Conservation (phyloP, 2,113 vertebrate genomes). For the Regulus satrapa region DNA sequence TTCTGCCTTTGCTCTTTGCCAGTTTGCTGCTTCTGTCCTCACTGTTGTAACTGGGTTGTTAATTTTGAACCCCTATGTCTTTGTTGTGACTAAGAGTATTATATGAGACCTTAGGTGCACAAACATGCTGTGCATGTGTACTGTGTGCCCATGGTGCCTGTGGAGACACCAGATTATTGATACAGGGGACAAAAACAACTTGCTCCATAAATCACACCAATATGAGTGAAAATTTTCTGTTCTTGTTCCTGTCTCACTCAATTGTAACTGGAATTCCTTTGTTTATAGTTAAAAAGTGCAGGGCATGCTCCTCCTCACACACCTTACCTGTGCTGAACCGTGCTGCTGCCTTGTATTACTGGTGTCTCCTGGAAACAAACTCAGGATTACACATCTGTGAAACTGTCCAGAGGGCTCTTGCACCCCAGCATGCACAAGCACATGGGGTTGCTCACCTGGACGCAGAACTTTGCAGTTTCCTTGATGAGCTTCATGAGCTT, state of each 20-base stretch:
- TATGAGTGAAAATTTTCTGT: not conserved
- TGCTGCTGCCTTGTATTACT: rapidly evolving
- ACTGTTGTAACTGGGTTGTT: not conserved
- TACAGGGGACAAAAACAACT: not conserved
- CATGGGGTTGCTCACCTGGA: not conserved
- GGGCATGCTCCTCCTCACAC: rapidly evolving
- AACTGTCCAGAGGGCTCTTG: rapidly evolving
- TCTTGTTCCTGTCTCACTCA: not conserved
- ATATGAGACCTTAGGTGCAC: not conserved
- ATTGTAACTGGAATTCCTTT: not conserved
- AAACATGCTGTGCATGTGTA: not conserved
- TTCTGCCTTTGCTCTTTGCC: not conserved
- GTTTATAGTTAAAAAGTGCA: not conserved
- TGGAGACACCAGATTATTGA: not conserved
- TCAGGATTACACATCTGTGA: not conserved
- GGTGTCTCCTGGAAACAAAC: not conserved
- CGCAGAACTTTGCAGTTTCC: not conserved
- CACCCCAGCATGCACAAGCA: not conserved
- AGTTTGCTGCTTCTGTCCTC: not conserved
- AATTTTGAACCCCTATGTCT: not conserved
- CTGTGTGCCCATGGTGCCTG: not conserved
- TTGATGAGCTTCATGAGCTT: not conserved
- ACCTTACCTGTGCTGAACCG: rapidly evolving
- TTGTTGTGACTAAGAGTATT: not conserved
- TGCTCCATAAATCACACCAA: not conserved